A percentile compares a stretch with the other conserved stretches of the same genome.
Conservation (phyloP, 2,888 invertebrate genomes). For the Xanthia togata region DNA sequence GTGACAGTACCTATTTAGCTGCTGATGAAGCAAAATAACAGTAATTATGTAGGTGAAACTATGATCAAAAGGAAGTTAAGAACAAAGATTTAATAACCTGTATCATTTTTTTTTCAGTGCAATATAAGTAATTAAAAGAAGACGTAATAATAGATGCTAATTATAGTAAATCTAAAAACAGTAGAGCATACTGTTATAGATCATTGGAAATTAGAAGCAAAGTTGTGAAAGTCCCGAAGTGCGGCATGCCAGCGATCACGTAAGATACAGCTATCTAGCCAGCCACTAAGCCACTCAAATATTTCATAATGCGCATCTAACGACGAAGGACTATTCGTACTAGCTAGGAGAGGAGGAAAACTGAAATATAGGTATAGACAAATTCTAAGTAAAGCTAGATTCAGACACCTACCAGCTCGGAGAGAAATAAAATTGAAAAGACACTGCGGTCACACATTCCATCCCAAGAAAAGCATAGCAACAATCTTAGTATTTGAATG, state of each 20-base stretch:
- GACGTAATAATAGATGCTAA: background rate
- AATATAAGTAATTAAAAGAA: background rate
- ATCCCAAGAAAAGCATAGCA: background rate
- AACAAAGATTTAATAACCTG: background rate
- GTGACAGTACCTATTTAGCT: too few relatives aligned
- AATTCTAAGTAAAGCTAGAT: background rate
- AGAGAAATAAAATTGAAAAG: background rate
- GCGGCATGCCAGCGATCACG: conserved; percentile 52
- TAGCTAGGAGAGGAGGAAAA: background rate
- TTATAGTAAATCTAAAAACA: conserved; percentile 19
- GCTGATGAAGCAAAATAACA: background rate
- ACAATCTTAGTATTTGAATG: conserved; percentile 1
- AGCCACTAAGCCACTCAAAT: conserved; percentile 30
- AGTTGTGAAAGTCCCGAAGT: conserved; percentile 59
- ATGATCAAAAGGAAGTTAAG: background rate
- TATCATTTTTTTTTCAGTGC: background rate
- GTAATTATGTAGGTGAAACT: background rate
- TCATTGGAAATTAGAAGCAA: conserved; percentile 37
- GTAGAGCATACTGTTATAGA: conserved; percentile 34
- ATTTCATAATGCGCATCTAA: conserved; percentile 49
- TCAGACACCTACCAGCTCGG: background rate
- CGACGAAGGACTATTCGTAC: background rate
- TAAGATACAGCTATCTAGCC: conserved; percentile 44
- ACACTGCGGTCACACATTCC: background rate
- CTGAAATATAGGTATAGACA: background rate